Evolutionary conservation across 2,113 vertebrate genomes (phyloP).

Genomic region (Capricornis sumatraensis): DNA sequence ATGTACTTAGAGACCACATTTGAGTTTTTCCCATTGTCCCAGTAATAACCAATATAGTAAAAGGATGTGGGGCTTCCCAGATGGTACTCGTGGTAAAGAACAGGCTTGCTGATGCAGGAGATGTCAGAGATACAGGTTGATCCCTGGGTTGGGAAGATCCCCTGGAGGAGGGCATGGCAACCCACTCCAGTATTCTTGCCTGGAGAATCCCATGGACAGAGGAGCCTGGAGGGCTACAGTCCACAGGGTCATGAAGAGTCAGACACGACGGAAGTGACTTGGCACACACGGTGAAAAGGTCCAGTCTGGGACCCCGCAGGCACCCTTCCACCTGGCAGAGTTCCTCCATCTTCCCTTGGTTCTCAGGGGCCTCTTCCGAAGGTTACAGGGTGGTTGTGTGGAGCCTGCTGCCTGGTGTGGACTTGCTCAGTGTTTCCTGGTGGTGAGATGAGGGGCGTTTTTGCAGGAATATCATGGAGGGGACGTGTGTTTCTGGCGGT

Average conservation of each 20-base stretch:
- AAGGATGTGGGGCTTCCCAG: neutral
- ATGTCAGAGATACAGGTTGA: neutral
- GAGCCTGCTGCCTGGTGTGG: neutral
- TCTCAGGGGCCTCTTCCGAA: neutral
- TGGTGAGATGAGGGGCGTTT: rapidly evolving
- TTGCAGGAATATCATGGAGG: neutral
- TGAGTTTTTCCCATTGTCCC: neutral
- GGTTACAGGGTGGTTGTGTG: rapidly evolving
- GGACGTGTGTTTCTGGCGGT: rapidly evolving
- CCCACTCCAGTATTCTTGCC: neutral
- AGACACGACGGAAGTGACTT: neutral
- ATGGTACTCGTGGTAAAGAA: neutral
- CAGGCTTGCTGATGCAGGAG: neutral
- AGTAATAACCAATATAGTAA: rapidly evolving
- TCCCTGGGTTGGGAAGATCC: neutral
- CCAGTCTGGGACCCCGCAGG: rapidly evolving
- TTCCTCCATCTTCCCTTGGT: too few relatives aligned
- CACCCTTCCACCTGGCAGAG: neutral
- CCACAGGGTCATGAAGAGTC: neutral
- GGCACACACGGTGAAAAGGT: neutral
- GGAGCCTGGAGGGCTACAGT: neutral
- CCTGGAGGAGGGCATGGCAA: neutral
- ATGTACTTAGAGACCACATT: rapidly evolving
- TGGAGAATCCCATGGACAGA: neutral
- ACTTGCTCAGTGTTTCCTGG: rapidly evolving